Conservation (phyloP, 2,113 vertebrate genomes). For the Mus spicilegus region DNA sequence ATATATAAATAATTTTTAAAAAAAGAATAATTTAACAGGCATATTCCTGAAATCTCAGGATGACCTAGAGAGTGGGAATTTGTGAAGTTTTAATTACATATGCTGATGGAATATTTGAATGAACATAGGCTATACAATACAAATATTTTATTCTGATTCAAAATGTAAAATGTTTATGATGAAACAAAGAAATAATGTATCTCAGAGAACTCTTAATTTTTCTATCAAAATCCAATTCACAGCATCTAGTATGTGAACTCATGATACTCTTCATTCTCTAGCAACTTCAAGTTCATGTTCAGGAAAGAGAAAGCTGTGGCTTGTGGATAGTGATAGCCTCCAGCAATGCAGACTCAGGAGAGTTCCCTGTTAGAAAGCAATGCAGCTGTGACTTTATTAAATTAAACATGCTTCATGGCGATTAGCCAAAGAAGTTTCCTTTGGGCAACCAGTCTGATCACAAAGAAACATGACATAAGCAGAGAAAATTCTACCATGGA, state of each 20-base stretch:
- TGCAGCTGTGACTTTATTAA: constrained; percentile 77
- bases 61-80: neutral
- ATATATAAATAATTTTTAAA: too few species aligned
- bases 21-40: neutral
- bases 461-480: neutral
- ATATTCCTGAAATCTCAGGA: too few species aligned
- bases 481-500: neutral
- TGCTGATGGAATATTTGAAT: neutral
- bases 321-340: constrained; percentile 53
- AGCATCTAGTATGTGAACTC: neutral
- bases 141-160: neutral
- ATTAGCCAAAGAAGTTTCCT: constrained; percentile 72
- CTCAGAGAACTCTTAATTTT: neutral
- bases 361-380: constrained; percentile 18
- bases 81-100: neutral
- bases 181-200: neutral
- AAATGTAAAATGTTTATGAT: neutral
- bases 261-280: constrained; percentile 30
- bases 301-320: constrained; percentile 48
- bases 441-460: constrained; percentile 48
- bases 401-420: constrained; percentile 77
- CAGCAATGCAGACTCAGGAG: constrained; percentile 56
- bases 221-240: neutral
- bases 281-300: constrained; percentile 49
- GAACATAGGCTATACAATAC: neutral